Conservation (phyloP, 2,888 invertebrate species). For the Sphaeridia pumilis region DNA sequence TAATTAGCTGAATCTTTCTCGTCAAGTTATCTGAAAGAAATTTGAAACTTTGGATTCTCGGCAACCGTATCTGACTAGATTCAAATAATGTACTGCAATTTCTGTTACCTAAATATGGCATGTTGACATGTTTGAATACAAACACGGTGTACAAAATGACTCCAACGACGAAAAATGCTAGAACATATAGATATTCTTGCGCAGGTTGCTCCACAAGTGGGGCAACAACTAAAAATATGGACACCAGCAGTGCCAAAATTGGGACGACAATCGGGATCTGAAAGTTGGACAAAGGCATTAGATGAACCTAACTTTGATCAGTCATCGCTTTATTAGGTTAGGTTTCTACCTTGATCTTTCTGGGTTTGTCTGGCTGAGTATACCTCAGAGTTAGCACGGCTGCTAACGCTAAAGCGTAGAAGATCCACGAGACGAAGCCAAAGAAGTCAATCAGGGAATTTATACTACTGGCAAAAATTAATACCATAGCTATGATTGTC, state of each 20-base stretch:
- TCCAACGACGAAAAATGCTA: slow-evolving; percentile 12
- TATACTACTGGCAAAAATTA: slow-evolving; percentile 88
- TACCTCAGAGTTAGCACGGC: slow-evolving; percentile 59
- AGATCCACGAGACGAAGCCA: slow-evolving; percentile 79
- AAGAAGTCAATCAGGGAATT: slow-evolving; percentile 93
- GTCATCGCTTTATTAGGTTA: slow-evolving; percentile 53
- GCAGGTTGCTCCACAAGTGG: slow-evolving; percentile 16
- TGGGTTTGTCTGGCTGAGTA: slow-evolving; percentile 53
- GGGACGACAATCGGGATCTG: slow-evolving; percentile 18
- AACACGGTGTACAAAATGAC: slow-evolving; percentile 17
- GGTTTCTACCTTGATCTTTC: slow-evolving; percentile 57
- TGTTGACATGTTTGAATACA: slow-evolving; percentile 11
- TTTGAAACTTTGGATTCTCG: background rate
- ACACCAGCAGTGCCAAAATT: slow-evolving; percentile 7
- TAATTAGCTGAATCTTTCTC: slow-evolving; percentile 7
- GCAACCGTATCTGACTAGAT: background rate
- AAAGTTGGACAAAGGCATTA: background rate
- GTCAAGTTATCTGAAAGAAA: slow-evolving; percentile 13
- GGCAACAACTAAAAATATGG: slow-evolving; percentile 15
- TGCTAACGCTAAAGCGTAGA: slow-evolving; percentile 71
- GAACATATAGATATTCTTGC: slow-evolving; percentile 9
- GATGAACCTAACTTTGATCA: slow-evolving; percentile 49
- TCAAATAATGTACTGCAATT: background rate
- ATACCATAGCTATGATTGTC: slow-evolving; percentile 72
- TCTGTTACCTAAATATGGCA: slow-evolving; percentile 15